phyloP scores from a whole-genome alignment of 2,888 invertebrate genomes.

The Leucoptera coffeella region DNA sequence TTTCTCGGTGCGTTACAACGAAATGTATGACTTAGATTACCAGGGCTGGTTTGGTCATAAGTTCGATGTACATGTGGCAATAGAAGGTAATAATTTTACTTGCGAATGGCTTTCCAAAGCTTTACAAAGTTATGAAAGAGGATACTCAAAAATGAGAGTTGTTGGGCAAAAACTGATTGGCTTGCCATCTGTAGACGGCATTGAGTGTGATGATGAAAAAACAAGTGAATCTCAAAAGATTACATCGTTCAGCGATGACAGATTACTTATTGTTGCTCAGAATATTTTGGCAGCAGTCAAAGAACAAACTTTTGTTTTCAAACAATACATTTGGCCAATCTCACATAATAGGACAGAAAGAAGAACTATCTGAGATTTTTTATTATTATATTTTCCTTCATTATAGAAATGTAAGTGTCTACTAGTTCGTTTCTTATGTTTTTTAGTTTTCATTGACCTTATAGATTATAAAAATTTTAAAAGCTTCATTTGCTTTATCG shows the following conservation, averaged over 20 bases:
- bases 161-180: constrained; percentile 20
- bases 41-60: constrained; percentile 25
- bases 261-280: constrained; percentile 21
- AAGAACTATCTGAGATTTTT: too few relatives aligned
- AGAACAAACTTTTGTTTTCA: constrained; percentile 24
- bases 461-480: too few relatives aligned
- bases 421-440: too few relatives aligned
- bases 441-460: too few relatives aligned
- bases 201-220: constrained; percentile 6
- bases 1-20: constrained; percentile 22
- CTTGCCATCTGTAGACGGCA: constrained; percentile 18
- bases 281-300: constrained; percentile 29
- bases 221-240: too few relatives aligned
- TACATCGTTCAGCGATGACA: constrained; percentile 15
- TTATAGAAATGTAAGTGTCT: too few relatives aligned
- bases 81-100: constrained; percentile 27
- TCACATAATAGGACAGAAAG: too few relatives aligned
- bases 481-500: too few relatives aligned
- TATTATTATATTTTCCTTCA: too few relatives aligned
- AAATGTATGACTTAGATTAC: constrained; percentile 16
- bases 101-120: constrained; percentile 29
- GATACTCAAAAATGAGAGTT: constrained; percentile 20
- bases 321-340: constrained; percentile 7
- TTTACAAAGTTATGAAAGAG: constrained; percentile 23
- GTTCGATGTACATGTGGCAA: constrained; percentile 15